Evolutionary conservation across 2,888 invertebrate species (phyloP).

Genomic region (Melitaea athalia): DNA sequence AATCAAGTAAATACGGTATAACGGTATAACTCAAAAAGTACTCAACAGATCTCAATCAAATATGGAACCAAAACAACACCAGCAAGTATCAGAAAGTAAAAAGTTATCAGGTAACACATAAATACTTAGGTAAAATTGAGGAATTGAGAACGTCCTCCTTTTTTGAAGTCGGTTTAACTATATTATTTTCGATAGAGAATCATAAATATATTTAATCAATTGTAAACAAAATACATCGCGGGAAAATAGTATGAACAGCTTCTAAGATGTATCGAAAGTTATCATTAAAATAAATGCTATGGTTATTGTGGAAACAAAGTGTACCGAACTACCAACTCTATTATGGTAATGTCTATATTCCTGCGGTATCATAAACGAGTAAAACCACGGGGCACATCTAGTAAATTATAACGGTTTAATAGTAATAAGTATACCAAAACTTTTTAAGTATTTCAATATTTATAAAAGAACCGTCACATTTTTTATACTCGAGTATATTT

Average conservation of each 20-base stretch:
- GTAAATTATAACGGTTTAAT: neutral
- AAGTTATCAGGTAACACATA: no score
- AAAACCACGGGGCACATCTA: no score
- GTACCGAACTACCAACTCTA: slow-evolving; percentile 16
- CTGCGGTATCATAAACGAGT: no score
- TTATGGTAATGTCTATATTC: neutral
- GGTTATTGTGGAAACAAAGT: slow-evolving; percentile 25
- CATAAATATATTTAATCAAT: neutral
- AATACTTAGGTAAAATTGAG: no score
- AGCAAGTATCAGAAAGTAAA: no score
- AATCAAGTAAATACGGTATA: no score
- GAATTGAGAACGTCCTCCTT: no score
- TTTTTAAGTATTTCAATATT: neutral
- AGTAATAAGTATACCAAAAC: neutral
- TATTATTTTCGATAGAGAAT: neutral
- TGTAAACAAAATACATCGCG: neutral
- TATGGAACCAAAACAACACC: no score
- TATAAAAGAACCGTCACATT: neutral
- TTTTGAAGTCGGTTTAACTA: neutral
- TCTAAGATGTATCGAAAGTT: slow-evolving; percentile 35
- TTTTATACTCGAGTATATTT: slow-evolving; percentile 4
- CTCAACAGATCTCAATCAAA: no score
- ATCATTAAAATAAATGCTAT: slow-evolving; percentile 35
- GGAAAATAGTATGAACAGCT: slow-evolving; percentile 35
- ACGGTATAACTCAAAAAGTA: no score